A percentile compares a stretch with the other conserved stretches of the same genome.
Evolutionary conservation across 2,113 vertebrate species (phyloP).

Genomic region (Mirza zaza): DNA sequence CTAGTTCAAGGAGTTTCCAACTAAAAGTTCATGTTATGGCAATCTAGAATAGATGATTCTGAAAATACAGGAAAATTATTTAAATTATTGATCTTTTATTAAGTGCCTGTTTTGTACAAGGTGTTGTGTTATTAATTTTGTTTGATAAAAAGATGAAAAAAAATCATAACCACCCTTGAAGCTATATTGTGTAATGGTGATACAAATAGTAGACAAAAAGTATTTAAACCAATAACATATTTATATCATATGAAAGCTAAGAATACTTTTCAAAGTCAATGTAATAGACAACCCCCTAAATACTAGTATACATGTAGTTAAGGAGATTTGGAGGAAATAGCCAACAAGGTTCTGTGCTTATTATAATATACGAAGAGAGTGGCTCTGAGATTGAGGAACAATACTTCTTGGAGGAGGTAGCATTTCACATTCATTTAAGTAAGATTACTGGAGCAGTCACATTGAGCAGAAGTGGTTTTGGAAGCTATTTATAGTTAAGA

Average conservation of each 20-base stretch:
- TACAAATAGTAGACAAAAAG: not conserved
- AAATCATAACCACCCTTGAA: not conserved
- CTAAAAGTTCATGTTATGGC: not conserved
- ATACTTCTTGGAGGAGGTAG: not conserved
- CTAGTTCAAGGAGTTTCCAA: not conserved
- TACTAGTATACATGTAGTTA: not conserved
- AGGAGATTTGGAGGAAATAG: not conserved
- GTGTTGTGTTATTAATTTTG: slow-evolving; percentile 8
- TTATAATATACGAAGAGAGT: not conserved
- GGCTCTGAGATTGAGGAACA: not conserved
- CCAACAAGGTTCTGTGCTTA: not conserved
- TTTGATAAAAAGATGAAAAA: slow-evolving; percentile 35
- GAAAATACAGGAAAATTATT: not conserved
- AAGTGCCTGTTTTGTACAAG: slow-evolving; percentile 29
- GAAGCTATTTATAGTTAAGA: not conserved
- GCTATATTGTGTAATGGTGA: not conserved
- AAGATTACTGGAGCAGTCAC: not conserved
- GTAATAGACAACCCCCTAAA: not conserved
- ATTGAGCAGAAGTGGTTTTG: not conserved
- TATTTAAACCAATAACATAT: not conserved
- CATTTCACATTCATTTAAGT: slow-evolving; percentile 2
- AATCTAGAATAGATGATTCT: not conserved
- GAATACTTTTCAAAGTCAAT: slow-evolving; percentile 13
- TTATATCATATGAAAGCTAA: not conserved
- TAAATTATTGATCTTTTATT: not conserved